A percentile compares a stretch with the other conserved stretches of the same genome.
Evolutionary conservation across 2,113 vertebrate genomes (phyloP).

Genomic region (Gopherus evgoodei): DNA sequence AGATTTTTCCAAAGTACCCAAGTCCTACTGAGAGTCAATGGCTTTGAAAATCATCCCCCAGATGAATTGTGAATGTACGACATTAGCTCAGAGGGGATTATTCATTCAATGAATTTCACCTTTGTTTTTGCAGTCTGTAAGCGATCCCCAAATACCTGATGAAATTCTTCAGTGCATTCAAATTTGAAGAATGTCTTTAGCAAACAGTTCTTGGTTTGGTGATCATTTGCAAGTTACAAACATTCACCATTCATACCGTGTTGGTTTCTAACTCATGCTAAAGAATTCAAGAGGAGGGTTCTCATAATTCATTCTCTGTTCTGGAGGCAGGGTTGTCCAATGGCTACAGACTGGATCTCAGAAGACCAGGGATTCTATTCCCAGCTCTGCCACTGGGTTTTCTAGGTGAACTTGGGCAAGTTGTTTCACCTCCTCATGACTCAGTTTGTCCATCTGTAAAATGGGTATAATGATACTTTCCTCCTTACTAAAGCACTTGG

Average conservation of each 20-base stretch:
- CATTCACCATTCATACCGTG: background rate
- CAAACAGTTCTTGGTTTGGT: background rate
- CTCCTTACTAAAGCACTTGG: background rate
- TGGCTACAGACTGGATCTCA: background rate
- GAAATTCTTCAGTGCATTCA: background rate
- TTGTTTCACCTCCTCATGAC: background rate
- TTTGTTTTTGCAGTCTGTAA: background rate
- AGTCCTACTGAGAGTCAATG: background rate
- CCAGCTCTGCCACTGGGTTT: background rate
- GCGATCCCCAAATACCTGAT: background rate
- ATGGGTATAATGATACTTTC: background rate
- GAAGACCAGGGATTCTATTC: background rate
- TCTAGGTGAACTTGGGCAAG: background rate
- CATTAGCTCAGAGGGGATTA: background rate
- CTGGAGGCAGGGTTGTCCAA: background rate
- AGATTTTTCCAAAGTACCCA: slow-evolving; percentile 32
- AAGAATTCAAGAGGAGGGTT: background rate
- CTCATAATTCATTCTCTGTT: background rate
- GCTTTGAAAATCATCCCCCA: background rate
- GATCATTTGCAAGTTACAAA: background rate
- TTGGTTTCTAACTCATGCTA: background rate
- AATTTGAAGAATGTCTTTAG: background rate
- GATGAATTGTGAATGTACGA: background rate
- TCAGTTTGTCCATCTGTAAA: background rate
- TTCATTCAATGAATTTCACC: background rate